These are phyloP conservation scores for Arion vulgaris DNA, from an alignment of 1,140 invertebrate genomes.

Conservation along the genomic window DNA sequence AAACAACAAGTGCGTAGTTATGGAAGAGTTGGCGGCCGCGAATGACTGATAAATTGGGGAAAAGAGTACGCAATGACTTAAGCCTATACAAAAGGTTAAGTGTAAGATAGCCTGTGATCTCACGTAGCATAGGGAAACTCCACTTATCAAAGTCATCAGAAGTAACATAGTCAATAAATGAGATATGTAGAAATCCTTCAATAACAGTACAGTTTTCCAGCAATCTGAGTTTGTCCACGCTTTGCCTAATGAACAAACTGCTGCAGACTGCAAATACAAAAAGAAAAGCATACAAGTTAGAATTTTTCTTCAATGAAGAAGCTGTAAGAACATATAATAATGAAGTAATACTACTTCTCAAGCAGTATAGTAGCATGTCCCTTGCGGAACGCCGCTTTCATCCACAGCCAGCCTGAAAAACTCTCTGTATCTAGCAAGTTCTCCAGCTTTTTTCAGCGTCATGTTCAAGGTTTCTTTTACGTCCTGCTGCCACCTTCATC, in stretches of 20 bases:
- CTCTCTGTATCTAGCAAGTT: no score
- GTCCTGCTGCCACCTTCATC: no score
- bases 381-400: no score
- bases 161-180: constrained; percentile 77
- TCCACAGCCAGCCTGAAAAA: no score
- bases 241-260: constrained; percentile 76
- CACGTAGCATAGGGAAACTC: constrained; percentile 79
- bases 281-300: constrained; percentile 4
- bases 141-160: constrained; percentile 66
- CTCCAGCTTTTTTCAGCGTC: no score
- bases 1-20: constrained; percentile 91
- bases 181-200: constrained; percentile 87
- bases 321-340: no score
- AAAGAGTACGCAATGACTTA: constrained; percentile 84
- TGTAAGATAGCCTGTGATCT: constrained; percentile 83
- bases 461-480: no score
- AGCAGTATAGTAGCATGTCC: no score
- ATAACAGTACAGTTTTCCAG: constrained; percentile 87
- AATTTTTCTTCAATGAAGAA: no score
- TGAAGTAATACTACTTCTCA: no score
- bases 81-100: constrained; percentile 85
- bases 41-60: constrained; percentile 96
- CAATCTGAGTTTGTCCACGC: constrained; percentile 78
- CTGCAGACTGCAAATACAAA: constrained; percentile 51
- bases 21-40: constrained; percentile 87